Evolutionary conservation across 2,113 vertebrate genomes (phyloP).

Genomic region (Ptyas mucosa): DNA sequence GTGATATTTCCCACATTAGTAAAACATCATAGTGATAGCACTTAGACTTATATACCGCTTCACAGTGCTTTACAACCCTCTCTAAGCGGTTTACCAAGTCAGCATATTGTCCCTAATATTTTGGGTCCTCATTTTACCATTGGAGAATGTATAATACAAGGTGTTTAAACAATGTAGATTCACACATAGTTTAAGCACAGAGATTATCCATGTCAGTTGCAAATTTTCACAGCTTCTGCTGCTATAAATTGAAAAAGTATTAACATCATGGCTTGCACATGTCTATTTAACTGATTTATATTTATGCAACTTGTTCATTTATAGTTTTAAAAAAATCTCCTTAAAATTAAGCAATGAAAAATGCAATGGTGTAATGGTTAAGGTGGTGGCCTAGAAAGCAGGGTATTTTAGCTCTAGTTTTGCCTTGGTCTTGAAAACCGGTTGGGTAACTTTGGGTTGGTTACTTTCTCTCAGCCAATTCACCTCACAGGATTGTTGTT

Average conservation of each 20-base stretch:
- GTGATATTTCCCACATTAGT: background rate
- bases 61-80: background rate
- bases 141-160: background rate
- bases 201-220: background rate
- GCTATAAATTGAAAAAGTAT: background rate
- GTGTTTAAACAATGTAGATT: background rate
- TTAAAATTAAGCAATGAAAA: background rate
- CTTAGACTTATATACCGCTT: background rate
- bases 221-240: background rate
- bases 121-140: background rate
- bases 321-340: background rate
- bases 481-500: background rate
- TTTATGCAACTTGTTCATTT: background rate
- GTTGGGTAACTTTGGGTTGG: background rate
- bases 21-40: background rate
- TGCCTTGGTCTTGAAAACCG: background rate
- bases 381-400: background rate
- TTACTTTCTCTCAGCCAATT: background rate
- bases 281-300: background rate
- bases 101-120: background rate
- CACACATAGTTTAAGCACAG: background rate
- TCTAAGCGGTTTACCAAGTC: background rate
- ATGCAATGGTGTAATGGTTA: background rate
- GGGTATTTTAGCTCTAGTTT: background rate
- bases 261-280: background rate